Conservation (phyloP, 1,140 invertebrate species). For the Drosophila seguyi region DNA sequence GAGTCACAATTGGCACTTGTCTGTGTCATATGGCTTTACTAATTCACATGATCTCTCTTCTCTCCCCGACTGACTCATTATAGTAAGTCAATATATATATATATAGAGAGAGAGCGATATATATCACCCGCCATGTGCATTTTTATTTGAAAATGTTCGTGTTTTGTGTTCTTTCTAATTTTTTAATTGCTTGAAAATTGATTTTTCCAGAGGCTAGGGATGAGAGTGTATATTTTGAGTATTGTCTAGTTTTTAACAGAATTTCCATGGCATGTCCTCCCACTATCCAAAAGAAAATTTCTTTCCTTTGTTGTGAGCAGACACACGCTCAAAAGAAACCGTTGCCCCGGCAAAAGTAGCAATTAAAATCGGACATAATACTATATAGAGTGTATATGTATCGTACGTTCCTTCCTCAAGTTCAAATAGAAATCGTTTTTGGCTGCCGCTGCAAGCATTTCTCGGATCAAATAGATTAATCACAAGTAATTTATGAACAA, state of each 20-base stretch:
- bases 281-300: background rate
- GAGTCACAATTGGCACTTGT: constrained; percentile 65
- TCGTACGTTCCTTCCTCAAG: constrained; percentile 55
- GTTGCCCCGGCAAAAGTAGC: constrained; percentile 28
- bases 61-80: constrained; percentile 19
- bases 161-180: constrained; percentile 72
- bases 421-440: constrained; percentile 80
- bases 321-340: constrained; percentile 7
- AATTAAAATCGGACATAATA: constrained; percentile 60
- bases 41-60: constrained; percentile 36
- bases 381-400: constrained; percentile 11
- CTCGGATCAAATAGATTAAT: constrained; percentile 80
- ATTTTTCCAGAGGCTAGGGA: constrained; percentile 46
- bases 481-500: constrained; percentile 79
- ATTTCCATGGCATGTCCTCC: constrained; percentile 17
- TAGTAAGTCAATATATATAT: constrained; percentile 21
- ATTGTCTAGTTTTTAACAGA: constrained; percentile 3
- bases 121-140: constrained; percentile 23
- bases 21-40: constrained; percentile 44
- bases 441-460: constrained; percentile 48
- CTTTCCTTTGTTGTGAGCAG: constrained; percentile 30
- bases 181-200: constrained; percentile 78
- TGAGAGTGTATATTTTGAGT: constrained; percentile 2
- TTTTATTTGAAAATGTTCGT: constrained; percentile 34
- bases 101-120: background rate